These are phyloP conservation scores for Cecidostiba fungosa DNA, from an alignment of 2,888 invertebrate genomes.

Conservation along the genomic window DNA sequence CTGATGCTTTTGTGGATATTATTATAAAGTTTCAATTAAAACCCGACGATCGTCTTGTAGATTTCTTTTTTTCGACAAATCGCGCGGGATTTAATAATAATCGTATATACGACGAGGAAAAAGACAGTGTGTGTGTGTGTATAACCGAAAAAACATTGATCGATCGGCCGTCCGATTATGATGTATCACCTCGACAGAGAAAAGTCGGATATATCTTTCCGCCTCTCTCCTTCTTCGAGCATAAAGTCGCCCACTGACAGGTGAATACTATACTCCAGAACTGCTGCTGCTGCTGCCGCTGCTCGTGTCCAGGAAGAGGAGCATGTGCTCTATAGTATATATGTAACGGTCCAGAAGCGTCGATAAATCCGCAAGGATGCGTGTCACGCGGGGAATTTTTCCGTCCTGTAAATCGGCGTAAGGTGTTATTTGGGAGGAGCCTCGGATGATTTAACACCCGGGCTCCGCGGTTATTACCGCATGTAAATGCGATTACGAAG, in stretches of 20 bases:
- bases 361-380: slow-evolving; percentile 64
- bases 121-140: too few species aligned
- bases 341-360: slow-evolving; percentile 20
- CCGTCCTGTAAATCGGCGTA: slow-evolving; percentile 33
- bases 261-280: background rate
- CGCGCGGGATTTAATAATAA: background rate
- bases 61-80: slow-evolving; percentile 8
- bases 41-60: background rate
- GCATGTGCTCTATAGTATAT: background rate
- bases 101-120: too few species aligned
- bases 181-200: background rate
- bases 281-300: background rate
- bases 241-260: background rate
- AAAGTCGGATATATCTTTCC: slow-evolving; percentile 1
- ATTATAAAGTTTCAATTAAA: slow-evolving; percentile 46
- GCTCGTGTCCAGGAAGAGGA: background rate
- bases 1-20: background rate
- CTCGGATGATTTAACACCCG: slow-evolving; percentile 57
- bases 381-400: slow-evolving; percentile 66
- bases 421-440: slow-evolving; percentile 57
- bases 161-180: background rate
- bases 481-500: slow-evolving; percentile 52
- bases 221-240: background rate
- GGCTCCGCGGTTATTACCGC: slow-evolving; percentile 44
- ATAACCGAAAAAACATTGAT: background rate